Evolutionary conservation across 2,888 invertebrate species (phyloP), one percentile per base, ranked within the genome.

Genomic region (Steinernema scapterisci): DNA sequence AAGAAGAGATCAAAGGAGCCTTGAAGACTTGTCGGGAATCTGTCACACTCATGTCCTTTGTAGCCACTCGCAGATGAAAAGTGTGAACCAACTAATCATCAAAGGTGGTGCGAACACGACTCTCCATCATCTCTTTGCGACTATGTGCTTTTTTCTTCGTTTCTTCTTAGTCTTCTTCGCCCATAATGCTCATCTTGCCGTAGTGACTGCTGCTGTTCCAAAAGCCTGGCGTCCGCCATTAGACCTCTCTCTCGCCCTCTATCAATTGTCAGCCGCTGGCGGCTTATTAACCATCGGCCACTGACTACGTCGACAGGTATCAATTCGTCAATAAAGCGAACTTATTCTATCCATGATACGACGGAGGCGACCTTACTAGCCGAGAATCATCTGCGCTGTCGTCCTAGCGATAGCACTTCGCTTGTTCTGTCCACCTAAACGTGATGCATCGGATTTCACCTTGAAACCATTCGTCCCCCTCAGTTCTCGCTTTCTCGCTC

Each of bases 151-250:
- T 63, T 63, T 63, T 63, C 63, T 63, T 31, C 31, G 25, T 31
- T 63, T 63, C 63, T 63, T 63, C 63, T 63, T 31, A 63, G 63
- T 63, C 63, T 63, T 63, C 63, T 63, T 63, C 63, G 63, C 63
- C 63, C 63, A 63, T 63, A 63, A 63, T 63, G 63, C 63, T 63
- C 63, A 63, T 63, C 63, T 63, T 63, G 63, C 63, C 63, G 63
- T 27, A 63, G 63, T 63, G 63, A 27, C 63, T 63, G 63, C 63
- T 63, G 63, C 63, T 63, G 63, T 63, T 63, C 63, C 63, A 21
- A 63, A 63, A 27, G 63, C 63, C 63, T 63, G 63, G 63, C 63
- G 63, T 63, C 63, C 63, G 63, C 63, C 63, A 63, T 63, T 63
- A 63, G 63, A 27, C 63, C 63, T 63, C 63, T 63, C 63, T 63